Base-by-base conservation (phyloP, 2,888 invertebrate genomes). In the Sminthurides aquaticus region DNA sequence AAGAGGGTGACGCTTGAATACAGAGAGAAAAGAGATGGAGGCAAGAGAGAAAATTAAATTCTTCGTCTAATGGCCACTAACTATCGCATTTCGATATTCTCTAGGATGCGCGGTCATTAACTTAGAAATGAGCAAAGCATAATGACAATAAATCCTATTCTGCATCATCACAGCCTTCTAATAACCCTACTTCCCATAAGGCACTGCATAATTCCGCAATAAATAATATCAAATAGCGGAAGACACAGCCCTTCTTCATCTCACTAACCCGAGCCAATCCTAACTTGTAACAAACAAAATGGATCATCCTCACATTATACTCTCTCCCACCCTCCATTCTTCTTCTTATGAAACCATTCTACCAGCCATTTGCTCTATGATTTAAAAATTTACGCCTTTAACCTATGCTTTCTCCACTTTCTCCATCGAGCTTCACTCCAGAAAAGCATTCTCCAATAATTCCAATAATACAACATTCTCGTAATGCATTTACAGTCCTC, bases 141-240 rank as follows among this genome's bases (percentile, higher is more conserved):
- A 52, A 52, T 52, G 52, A 52, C 52, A 52, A 52, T 52, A 52
- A 52, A 52, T 52, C 20, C 22, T 22, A 52, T 52, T 22, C 52
- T 22, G 5, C 52, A 52, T 52, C 52, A 52, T 52, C 52, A 52
- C 22, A 8, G 5, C 15, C 5, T 22, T 52, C 20, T 20, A 15
- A 52, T 15, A 18, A 8, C 22, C 52, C 22, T 52, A 5, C 22
- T 52, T 20, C 15, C 52, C 52, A 52, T 52, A 20, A 15, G 20
- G 22, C 5, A 52, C 52, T 22, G 52, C 22, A 52, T 52, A 52
- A 52, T 65, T 65, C 64, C 58, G 60, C 62, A 59, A 62, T 67
- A 62, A 56, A 68, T 55, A 20, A 62, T 22, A 34, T 34, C 29
- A 62, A 62, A 62, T 25, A 29, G 43, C 43, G 43, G 43, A 34